Base-by-base conservation (phyloP, 2,113 vertebrate genomes). In the Rhinopomastus cyanomelas region DNA sequence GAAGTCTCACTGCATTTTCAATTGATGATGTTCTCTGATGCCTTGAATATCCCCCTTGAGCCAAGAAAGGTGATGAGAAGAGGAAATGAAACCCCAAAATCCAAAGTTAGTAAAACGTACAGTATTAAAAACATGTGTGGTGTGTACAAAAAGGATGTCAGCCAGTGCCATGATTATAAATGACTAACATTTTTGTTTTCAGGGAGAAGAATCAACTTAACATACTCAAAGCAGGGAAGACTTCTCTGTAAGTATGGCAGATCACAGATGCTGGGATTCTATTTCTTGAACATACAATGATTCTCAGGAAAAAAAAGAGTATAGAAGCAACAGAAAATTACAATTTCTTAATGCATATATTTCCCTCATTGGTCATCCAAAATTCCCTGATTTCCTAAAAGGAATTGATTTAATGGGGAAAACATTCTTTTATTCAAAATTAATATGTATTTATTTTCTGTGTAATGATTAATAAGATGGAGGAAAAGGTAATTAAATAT, bases 1-100 rank as follows among this genome's bases (percentile, higher is more conserved):
- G 80, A 93, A 74, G 51, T 92, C 81, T 96, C 91, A 65, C 29
- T 91, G 76, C 32, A 88, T 85, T 96, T 95, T 96, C 78, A 93
- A 94, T 26, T 96, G 83, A 87, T 95, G 49, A 92, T 88, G 88
- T 88, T 84, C 90, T 96, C 84, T 93, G 55, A 86, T 95, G 74
- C 86, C 73, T 95, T 84, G 67, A 75, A 90, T 95, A 96, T 78
- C 42, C 10, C 87, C 83, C 66, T 92, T 65, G 82, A 95, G 94
- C 90, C 52, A 78, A 94, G 73, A 95, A 94, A 96, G 87, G 39
- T 93, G 74, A 95, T 95, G 83, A 94, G 94, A 96, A 97, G 92
- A 68, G 85, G 74, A 96, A 96, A 92, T 60, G 22, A 96, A 96
- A 32, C 34, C 72, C 46, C 37, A 52, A 79, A 94, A 86, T 94